These are phyloP conservation scores for Poecilia picta DNA, from an alignment of 2,797 vertebrate genomes.

Conservation along the genomic window DNA sequence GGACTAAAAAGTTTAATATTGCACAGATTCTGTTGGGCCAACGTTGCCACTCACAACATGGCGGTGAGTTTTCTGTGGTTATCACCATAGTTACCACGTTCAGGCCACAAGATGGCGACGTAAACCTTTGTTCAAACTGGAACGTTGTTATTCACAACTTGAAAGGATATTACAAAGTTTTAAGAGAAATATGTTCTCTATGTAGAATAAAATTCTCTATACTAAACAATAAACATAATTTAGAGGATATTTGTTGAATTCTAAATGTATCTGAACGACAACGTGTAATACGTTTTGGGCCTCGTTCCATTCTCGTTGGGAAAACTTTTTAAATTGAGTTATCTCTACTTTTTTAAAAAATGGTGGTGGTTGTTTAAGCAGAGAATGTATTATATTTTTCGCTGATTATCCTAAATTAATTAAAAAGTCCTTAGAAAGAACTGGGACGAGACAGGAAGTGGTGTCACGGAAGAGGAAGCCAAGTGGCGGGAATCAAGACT, in stretches of 20 bases:
- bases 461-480: slow-evolving; percentile 12
- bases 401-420: accelerated
- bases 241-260: neutral
- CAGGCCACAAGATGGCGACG: slow-evolving; percentile 59
- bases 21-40: neutral
- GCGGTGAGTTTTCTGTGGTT: neutral
- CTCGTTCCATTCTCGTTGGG: slow-evolving; percentile 30
- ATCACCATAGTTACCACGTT: neutral
- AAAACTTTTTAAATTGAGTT: accelerated
- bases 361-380: neutral
- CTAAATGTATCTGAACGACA: neutral
- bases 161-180: neutral
- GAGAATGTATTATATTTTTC: no score
- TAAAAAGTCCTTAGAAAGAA: no score
- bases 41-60: neutral
- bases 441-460: slow-evolving; percentile 55
- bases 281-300: slow-evolving; percentile 8
- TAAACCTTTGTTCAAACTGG: slow-evolving; percentile 10
- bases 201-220: neutral
- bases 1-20: neutral
- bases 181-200: neutral
- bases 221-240: neutral
- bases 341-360: neutral
- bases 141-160: neutral
- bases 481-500: slow-evolving; percentile 59